phyloP scores from a whole-genome alignment of 2,113 vertebrate genomes.

The Fulmarus glacialis region DNA sequence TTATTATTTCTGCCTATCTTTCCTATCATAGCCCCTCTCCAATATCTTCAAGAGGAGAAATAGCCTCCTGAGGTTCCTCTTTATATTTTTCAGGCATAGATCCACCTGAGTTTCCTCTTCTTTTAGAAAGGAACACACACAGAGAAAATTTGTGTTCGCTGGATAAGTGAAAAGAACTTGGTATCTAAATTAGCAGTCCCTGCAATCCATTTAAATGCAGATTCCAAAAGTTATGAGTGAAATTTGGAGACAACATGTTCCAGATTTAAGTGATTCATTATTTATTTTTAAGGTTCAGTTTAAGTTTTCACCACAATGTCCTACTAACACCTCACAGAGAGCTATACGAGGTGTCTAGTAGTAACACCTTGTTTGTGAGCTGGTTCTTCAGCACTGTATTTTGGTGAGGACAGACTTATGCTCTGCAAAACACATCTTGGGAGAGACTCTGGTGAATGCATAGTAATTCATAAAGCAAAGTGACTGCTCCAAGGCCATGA shows the following conservation, averaged over 20 bases:
- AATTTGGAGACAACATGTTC: neutral
- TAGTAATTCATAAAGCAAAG: neutral
- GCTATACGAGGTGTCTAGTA: neutral
- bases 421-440: neutral
- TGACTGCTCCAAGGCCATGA: neutral
- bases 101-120: neutral
- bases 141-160: neutral
- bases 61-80: neutral
- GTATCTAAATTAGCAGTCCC: neutral
- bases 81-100: neutral
- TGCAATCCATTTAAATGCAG: neutral
- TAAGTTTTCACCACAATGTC: neutral
- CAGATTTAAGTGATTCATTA: neutral
- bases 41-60: neutral
- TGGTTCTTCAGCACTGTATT: neutral
- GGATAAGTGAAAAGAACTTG: neutral
- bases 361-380: neutral
- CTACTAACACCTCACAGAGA: neutral
- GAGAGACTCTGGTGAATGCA: neutral
- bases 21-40: neutral
- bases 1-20: neutral
- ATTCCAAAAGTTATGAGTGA: neutral
- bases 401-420: neutral
- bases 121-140: neutral
- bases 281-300: neutral